These are phyloP conservation scores for Cladopsammia gracilis DNA, from an alignment of 64 coral and sea anemone genomes.

Conservation along the genomic window DNA sequence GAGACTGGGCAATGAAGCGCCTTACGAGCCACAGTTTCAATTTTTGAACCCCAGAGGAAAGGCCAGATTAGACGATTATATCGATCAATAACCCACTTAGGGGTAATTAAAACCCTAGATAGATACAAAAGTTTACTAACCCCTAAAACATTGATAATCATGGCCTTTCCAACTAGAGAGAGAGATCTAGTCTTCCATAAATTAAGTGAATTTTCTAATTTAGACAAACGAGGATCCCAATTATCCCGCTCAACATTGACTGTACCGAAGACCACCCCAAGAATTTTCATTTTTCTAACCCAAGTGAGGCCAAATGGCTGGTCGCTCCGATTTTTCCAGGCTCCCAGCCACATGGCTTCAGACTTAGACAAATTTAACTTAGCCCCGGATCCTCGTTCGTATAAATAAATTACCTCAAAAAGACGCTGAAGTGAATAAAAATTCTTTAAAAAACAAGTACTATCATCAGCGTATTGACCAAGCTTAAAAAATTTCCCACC, in stretches of 20 bases:
- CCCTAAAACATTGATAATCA: not conserved
- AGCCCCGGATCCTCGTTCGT: not conserved
- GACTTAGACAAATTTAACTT: constrained; percentile 8
- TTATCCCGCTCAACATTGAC: not conserved
- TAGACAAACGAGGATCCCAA: not conserved
- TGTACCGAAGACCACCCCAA: not conserved
- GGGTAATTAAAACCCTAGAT: not conserved
- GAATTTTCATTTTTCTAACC: not conserved
- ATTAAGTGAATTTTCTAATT: not conserved
- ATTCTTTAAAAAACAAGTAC: not conserved
- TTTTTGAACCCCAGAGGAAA: not conserved
- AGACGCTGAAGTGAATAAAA: not conserved
- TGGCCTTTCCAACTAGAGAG: not conserved
- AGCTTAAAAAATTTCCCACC: not conserved
- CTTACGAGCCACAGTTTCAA: not conserved
- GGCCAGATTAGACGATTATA: not conserved
- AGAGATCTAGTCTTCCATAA: constrained; percentile 24
- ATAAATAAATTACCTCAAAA: not conserved
- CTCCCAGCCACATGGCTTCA: constrained; percentile 21
- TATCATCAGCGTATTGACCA: constrained; percentile 18
- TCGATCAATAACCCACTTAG: not conserved
- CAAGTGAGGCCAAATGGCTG: constrained; percentile 9
- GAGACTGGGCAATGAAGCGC: not conserved
- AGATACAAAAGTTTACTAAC: not conserved
- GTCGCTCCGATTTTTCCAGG: not conserved